A percentile compares a stretch with the other conserved stretches of the same genome.
phyloP scores from a whole-genome alignment of 2,888 invertebrate genomes.

The Coenonympha glycerion region DNA sequence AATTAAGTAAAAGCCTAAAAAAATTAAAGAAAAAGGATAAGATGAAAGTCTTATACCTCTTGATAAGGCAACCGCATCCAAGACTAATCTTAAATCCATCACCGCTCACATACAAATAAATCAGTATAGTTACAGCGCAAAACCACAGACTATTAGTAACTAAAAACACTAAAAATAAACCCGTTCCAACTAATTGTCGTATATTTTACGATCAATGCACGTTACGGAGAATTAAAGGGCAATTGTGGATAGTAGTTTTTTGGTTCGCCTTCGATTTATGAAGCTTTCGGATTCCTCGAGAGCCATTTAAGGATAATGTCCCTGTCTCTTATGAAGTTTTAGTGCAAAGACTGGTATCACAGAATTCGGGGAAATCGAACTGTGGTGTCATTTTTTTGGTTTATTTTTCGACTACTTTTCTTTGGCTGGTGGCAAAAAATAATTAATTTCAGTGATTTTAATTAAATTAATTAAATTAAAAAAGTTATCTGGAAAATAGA shows the following conservation, averaged over 20 bases:
- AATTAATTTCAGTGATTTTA: no score
- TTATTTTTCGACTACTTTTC: neutral
- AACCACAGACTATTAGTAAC: neutral
- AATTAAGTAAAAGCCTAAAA: no score
- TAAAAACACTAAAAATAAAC: conserved; percentile 39
- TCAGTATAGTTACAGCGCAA: neutral
- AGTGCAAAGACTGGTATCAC: neutral
- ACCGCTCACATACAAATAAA: neutral
- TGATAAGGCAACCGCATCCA: no score
- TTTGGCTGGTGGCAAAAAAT: neutral
- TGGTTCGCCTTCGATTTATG: conserved; percentile 58
- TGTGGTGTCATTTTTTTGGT: neutral
- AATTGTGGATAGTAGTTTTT: conserved; percentile 63
- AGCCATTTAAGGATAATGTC: conserved; percentile 51
- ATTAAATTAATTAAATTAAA: no score
- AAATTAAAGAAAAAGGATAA: no score
- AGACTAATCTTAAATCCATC: neutral
- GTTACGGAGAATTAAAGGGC: conserved; percentile 54
- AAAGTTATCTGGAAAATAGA: no score
- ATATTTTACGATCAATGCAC: conserved; percentile 61
- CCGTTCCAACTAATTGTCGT: conserved; percentile 67
- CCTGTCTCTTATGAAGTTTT: conserved; percentile 34
- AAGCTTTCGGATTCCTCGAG: conserved; percentile 46
- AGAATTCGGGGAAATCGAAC: conserved; percentile 1
- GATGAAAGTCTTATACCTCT: no score